Conservation (phyloP, 2,888 invertebrate genomes). For the Cenopis cana region DNA sequence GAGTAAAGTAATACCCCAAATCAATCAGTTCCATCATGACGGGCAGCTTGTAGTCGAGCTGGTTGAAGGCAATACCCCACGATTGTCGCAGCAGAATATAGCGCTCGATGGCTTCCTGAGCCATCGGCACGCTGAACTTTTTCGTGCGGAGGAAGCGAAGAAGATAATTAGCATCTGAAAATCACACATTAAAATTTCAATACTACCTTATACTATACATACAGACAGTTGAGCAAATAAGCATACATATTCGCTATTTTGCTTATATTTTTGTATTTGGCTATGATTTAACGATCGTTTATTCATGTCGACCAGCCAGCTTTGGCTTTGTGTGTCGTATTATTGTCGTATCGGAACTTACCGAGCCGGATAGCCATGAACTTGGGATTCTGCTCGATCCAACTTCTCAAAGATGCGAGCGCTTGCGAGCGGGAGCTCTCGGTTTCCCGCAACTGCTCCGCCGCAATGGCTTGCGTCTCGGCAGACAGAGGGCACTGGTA, state of each 20-base stretch:
- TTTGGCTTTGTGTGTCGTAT: neutral
- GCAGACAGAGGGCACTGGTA: slow-evolving; percentile 86
- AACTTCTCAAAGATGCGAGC: slow-evolving; percentile 87
- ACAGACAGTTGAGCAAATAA: neutral
- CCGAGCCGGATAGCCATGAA: slow-evolving; percentile 83
- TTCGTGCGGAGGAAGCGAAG: slow-evolving; percentile 92
- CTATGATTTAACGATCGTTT: too few relatives aligned
- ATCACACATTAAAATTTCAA: neutral
- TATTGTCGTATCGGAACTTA: neutral
- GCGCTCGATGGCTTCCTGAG: slow-evolving; percentile 91
- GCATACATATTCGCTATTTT: neutral
- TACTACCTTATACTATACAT: neutral
- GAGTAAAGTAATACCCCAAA: slow-evolving; percentile 83
- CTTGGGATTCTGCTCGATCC: slow-evolving; percentile 89
- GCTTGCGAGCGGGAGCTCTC: slow-evolving; percentile 87
- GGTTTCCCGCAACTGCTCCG: slow-evolving; percentile 89
- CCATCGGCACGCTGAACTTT: slow-evolving; percentile 92
- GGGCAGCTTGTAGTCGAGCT: slow-evolving; percentile 89
- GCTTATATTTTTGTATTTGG: too few relatives aligned
- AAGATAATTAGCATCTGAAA: slow-evolving; percentile 88
- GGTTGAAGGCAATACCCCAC: slow-evolving; percentile 90
- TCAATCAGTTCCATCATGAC: slow-evolving; percentile 89
- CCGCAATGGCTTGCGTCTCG: slow-evolving; percentile 87
- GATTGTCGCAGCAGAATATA: slow-evolving; percentile 91
- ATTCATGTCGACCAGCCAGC: neutral